Percentiles rank a stretch among this genome's conserved stretches.
Evolutionary conservation across 2,797 vertebrate species (phyloP).

Genomic region (Spea hammondii): DNA sequence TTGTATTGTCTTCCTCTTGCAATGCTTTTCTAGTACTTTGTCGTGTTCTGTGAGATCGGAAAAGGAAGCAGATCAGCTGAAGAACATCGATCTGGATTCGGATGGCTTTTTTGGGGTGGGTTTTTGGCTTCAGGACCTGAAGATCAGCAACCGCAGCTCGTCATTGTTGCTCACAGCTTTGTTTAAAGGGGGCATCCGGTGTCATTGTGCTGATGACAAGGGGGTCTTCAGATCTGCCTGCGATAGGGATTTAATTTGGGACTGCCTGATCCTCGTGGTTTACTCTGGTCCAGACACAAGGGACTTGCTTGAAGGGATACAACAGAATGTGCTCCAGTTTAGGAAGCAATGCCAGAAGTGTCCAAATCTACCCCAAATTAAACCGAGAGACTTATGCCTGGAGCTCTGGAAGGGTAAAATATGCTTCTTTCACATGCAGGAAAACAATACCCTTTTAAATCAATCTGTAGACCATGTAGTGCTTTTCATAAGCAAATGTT

Average conservation of each 20-base stretch:
- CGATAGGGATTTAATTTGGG: constrained; percentile 4
- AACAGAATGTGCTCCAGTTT: not conserved
- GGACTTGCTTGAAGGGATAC: constrained; percentile 1
- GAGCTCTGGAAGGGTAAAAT: not conserved
- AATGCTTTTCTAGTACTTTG: constrained; percentile 12
- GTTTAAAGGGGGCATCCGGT: not conserved
- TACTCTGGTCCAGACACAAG: not conserved
- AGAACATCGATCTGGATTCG: not conserved
- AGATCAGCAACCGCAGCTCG: not conserved
- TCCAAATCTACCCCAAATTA: not conserved
- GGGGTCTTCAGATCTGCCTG: constrained; percentile 1
- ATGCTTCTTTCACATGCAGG: not conserved
- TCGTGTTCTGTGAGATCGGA: not conserved
- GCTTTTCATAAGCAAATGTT: not conserved
- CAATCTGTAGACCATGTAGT: not conserved
- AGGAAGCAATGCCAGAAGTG: constrained; percentile 14
- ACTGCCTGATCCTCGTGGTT: constrained; percentile 7
- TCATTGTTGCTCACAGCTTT: not conserved
- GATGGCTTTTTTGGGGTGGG: constrained; percentile 1
- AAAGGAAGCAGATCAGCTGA: not conserved
- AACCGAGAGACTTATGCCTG: not conserved
- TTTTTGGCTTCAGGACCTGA: not conserved
- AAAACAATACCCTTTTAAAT: not conserved
- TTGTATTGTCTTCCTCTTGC: constrained; percentile 22
- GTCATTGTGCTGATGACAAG: constrained; percentile 1